Conservation (phyloP, 2,888 invertebrate species). For the Ceratothoa steindachneri region DNA sequence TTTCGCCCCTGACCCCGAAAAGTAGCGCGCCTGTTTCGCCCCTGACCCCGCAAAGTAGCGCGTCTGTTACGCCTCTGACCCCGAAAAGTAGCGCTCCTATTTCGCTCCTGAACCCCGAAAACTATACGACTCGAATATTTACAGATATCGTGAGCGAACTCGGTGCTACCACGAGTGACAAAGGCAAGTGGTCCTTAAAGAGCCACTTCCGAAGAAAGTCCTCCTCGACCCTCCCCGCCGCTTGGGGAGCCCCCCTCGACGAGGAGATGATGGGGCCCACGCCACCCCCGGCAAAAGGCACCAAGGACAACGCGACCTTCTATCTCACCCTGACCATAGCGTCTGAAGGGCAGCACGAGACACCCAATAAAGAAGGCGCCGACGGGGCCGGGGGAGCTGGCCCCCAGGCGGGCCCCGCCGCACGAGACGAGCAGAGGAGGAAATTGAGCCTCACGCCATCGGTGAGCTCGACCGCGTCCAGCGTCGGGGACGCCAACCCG, state of each 20-base stretch:
- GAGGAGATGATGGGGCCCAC: conserved; percentile 56
- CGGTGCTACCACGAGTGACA: conserved; percentile 24
- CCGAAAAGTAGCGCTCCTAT: too few species aligned
- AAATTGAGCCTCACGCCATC: conserved; percentile 29
- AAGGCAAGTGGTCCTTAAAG: conserved; percentile 59
- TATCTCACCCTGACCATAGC: conserved; percentile 64
- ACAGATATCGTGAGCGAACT: conserved; percentile 17
- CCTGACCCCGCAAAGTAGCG: too few species aligned
- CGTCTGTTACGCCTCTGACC: too few species aligned
- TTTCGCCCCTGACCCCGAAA: too few species aligned
- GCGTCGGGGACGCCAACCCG: not conserved
- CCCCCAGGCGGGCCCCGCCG: not conserved
- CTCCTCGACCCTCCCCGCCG: conserved; percentile 20
- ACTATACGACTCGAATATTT: too few species aligned
- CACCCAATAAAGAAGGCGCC: not conserved
- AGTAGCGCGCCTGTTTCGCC: too few species aligned
- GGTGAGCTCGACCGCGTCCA: conserved; percentile 20
- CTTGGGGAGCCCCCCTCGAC: conserved; percentile 20
- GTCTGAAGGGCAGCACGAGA: conserved; percentile 55
- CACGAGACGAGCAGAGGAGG: not conserved
- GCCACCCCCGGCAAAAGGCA: conserved; percentile 54
- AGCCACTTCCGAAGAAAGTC: conserved; percentile 42
- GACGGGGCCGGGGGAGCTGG: not conserved
- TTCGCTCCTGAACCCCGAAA: too few species aligned
- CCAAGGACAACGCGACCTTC: conserved; percentile 62